phyloP scores from a whole-genome alignment of 2,888 invertebrate species.

The Amphipoea oculea region DNA sequence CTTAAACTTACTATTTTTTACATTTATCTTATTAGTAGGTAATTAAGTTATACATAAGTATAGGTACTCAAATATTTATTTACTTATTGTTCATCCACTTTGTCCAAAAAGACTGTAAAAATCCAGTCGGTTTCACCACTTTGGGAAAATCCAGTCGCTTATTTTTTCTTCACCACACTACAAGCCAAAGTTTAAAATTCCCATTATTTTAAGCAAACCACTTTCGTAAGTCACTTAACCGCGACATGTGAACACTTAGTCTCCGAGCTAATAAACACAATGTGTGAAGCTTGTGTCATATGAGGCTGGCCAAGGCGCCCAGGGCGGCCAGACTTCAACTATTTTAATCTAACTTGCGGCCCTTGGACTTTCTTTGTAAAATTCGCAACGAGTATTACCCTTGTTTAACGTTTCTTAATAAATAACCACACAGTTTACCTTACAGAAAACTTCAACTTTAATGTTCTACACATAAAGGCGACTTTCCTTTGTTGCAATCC shows the following conservation, averaged over 20 bases:
- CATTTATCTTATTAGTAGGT: not conserved
- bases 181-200: conserved; percentile 16
- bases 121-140: not conserved
- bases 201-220: conserved; percentile 45
- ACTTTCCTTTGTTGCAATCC: conserved; percentile 43
- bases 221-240: conserved; percentile 14
- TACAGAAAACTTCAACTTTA: conserved; percentile 52
- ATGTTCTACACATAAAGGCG: conserved; percentile 22
- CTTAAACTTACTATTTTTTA: not conserved
- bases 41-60: not conserved
- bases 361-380: conserved; percentile 78
- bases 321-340: conserved; percentile 75
- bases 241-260: conserved; percentile 40
- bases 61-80: not conserved
- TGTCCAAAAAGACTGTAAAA: not conserved
- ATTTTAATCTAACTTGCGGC: conserved; percentile 85
- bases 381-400: conserved; percentile 74
- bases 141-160: not conserved
- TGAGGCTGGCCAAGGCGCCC: conserved; percentile 62
- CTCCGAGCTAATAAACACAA: conserved; percentile 67
- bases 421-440: conserved; percentile 71
- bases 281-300: conserved; percentile 68
- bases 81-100: not conserved
- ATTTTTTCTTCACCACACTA: not conserved
- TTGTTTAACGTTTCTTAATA: conserved; percentile 83